Evolutionary conservation across 1,140 invertebrate genomes (phyloP), one percentile per base, ranked within the genome.

Genomic region (Lasioglossum baleicum): DNA sequence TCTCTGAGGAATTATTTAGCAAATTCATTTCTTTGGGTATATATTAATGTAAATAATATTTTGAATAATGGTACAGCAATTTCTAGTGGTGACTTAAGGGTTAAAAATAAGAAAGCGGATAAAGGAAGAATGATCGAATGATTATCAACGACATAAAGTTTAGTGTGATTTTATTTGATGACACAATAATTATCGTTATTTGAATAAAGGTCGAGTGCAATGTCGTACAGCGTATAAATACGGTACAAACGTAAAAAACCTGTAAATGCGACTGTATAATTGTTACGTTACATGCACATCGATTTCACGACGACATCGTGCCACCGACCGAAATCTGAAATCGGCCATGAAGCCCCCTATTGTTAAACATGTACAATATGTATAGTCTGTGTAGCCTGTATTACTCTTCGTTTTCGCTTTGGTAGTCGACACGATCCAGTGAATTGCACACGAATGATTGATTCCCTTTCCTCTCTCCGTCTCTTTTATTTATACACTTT

Each of bases 241-340:
- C 89, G 83, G 87, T 91, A 91, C 83, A 91, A 91, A 91, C 90
- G 89, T 91, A 90, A 90, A 91, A 91, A 90, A 90, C 86, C 83
- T 89, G 85, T 89, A 89, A 88, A 90, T 88, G 87, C 83, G 82
- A 87, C 75, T 91, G 88, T 87, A 89, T 90, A 86, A 82, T 88
- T 73, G 61, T 85, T 81, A 86, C 70, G 71, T 84, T 84, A 85
- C 68, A 81, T 82, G 81, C 68, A 83, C 70, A 81, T 85, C 66
- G 70, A 82, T 64, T 63, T 75, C 64, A 66, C 66, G 72, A 66
- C 66, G 72, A 81, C 75, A 83, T 71, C 73, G 73, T 72, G 71
- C 69, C 75, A 80, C 17, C 60, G 66, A 83, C 77, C 58, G 58
- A 63, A 61, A 44, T 67, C 66, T 56, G 61, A 74, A 61, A 69